Base-by-base conservation (phyloP, 2,888 invertebrate genomes). In the Euproctis similis region DNA sequence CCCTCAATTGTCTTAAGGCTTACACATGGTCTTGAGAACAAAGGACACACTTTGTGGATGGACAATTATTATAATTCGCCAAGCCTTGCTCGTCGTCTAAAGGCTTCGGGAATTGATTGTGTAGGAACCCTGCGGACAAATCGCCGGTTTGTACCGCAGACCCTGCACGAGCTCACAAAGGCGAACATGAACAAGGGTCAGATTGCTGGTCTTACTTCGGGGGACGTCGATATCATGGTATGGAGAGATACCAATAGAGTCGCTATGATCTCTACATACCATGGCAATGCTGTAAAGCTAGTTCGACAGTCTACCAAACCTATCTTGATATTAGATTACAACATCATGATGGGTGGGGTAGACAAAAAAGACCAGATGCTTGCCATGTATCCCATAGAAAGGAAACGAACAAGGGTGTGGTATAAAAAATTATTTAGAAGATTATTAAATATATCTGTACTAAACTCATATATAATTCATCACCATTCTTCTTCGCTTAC, bases 361-460 rank as follows among this genome's bases (percentile, higher is more conserved):
- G 20, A 20, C 9, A 20, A 9, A 9, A 20, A 20, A 20, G 9
- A 20, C 9, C 20, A 20, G 9, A 9, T 20, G 9, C 20, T 20
- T 4, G 3, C 8, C 9, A n/a, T 9, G 8, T 9, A 9, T 3
- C 20, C 48, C 5, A 32, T 51, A 4, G 52, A 52, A 30, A 11
- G 50, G 8, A 44, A 40, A 28, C 12, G 41, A 8, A 37, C 36
- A 2, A 31, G 10, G 3, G 22, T 47, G 0, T 55, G 51, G 54
- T 52, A 51, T 29, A 49, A 52, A 26, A 52, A 50, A 34, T 12
- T 52, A 1, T 50, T 54, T 13, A 11, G 29, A 0, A 16, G 42
- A 9, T 27, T 48, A 2, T 14, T 45, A 1, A 44, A 43, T 18
- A 26, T 39, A 0, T 31, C 32, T 7, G 28, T 45, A 1, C 10